Conservation (phyloP, 2,113 vertebrate genomes). For the Sminthopsis crassicaudata region DNA sequence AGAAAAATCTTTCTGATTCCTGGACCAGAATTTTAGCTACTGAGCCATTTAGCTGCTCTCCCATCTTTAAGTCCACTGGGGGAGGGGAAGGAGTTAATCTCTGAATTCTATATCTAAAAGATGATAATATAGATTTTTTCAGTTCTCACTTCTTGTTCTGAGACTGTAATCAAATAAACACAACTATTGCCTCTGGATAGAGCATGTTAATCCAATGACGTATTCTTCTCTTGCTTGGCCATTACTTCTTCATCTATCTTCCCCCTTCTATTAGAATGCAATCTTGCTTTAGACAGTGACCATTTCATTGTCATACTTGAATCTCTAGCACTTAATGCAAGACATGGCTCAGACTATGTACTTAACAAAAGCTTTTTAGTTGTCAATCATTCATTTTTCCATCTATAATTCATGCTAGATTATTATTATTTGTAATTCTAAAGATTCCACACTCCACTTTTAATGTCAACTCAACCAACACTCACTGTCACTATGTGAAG, state of each 20-base stretch:
- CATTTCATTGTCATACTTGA: neutral
- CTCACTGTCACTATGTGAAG: neutral
- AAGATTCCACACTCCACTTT: neutral
- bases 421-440: neutral
- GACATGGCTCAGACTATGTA: neutral
- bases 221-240: neutral
- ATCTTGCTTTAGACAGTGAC: neutral
- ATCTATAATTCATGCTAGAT: neutral
- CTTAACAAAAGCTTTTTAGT: neutral
- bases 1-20: neutral
- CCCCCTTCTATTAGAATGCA: neutral
- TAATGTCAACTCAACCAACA: neutral
- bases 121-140: no score
- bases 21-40: no score
- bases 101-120: no score
- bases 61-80: neutral
- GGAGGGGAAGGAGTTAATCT: no score
- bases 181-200: neutral
- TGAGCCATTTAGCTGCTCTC: no score
- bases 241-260: neutral
- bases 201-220: neutral
- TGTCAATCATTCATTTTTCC: neutral
- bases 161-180: neutral
- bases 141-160: neutral
- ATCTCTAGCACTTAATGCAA: neutral